These are phyloP conservation scores for Ips nitidus DNA, from an alignment of 1,140 invertebrate species.

Conservation along the genomic window DNA sequence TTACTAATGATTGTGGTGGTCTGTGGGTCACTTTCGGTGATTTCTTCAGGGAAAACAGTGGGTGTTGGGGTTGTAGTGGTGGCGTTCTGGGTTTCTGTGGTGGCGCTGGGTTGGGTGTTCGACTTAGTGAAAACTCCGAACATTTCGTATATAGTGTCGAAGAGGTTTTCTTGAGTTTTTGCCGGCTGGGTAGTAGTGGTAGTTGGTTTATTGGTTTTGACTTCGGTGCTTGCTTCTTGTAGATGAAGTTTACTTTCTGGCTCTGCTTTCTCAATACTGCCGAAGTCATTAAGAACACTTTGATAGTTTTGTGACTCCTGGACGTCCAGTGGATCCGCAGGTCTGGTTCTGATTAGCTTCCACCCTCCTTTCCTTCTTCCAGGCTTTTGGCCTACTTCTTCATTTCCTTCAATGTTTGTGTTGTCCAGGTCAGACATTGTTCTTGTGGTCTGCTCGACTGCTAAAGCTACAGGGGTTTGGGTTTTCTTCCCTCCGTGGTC, in stretches of 20 bases:
- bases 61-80: conserved; percentile 36
- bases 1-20: conserved; percentile 26
- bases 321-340: conserved; percentile 64
- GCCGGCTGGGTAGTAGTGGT: conserved; percentile 40
- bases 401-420: conserved; percentile 20
- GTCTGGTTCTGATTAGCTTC: conserved; percentile 63
- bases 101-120: conserved; percentile 12
- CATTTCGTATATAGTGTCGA: conserved; percentile 53
- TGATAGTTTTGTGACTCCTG: conserved; percentile 65
- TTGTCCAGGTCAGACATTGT: neutral
- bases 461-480: conserved; percentile 10
- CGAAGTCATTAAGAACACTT: conserved; percentile 40
- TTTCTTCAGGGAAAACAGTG: conserved; percentile 40
- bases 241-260: neutral
- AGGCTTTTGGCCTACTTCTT: conserved; percentile 42
- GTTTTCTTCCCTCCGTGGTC: conserved; percentile 3
- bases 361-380: conserved; percentile 62
- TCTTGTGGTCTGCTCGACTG: conserved; percentile 1
- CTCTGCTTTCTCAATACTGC: conserved; percentile 34
- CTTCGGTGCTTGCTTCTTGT: conserved; percentile 12
- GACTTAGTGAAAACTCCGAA: conserved; percentile 38
- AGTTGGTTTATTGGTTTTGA: conserved; percentile 1
- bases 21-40: conserved; percentile 34
- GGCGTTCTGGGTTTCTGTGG: conserved; percentile 12
- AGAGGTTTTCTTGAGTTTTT: conserved; percentile 43